Evolutionary conservation across 1,140 invertebrate genomes (phyloP), one percentile per base, ranked within the genome.

Genomic region (Diuraphis noxia): DNA sequence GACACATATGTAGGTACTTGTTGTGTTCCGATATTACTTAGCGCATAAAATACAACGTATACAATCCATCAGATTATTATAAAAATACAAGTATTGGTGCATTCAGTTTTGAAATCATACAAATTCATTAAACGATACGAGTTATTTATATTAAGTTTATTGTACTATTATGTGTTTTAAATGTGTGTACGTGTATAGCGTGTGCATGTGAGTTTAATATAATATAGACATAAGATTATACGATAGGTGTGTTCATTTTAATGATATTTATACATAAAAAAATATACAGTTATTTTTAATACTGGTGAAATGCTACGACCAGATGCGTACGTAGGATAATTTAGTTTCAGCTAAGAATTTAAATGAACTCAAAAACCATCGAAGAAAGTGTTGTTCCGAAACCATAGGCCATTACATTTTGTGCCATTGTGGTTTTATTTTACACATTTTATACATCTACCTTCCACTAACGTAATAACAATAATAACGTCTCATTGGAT

Each of bases 301-400:
- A 84, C 40, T 30, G 82, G 82, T 84, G 82, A 84, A 84, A 84
- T 82, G 21, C 25, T 82, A 40, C 25, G 10, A 40, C 79, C 79
- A 82, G 79, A 41, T 43, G 38, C 82, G 41, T 84, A 84, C 82
- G 41, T 84, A 41, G 40, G 41, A 84, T 84, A 43, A 43, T 84
- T 25, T 84, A 43, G 82, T 84, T 84, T 84, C 79, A 38, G 79
- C 23, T 38, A 40, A 43, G 84, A 19, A 36, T 86, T 46, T 13
- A 86, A 86, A 86, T 34, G 21, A 86, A 52, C 34, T 86, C 43
- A 34, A 86, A 88, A 72, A 88, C 87, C 52, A 41, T 72, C 52
- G 38, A 88, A 88, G 87, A 72, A 88, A 88, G 52, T 41, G 52
- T 63, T 63, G 52, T 72, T 88, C 87, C 8, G 43, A 52, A 87